Conservation (phyloP, 1,140 invertebrate species). For the Diachasmimorpha longicaudata region DNA sequence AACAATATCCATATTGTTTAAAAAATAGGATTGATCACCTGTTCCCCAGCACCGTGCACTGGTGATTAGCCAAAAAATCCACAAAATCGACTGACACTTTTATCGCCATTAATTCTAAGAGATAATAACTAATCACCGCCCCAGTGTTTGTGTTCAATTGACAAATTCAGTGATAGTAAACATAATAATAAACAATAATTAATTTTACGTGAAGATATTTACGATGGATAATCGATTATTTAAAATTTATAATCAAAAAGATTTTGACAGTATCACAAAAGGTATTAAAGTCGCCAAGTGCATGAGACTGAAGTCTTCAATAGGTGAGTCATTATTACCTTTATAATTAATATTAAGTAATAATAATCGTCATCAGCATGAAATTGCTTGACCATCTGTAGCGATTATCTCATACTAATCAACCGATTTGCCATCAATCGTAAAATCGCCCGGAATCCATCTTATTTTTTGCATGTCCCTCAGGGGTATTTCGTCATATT, state of each 20-base stretch:
- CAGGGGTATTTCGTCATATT: no score
- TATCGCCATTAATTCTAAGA: no score
- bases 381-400: not conserved
- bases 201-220: not conserved
- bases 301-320: conserved; percentile 65
- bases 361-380: not conserved
- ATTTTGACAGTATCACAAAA: conserved; percentile 63
- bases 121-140: not conserved
- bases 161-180: no score
- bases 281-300: conserved; percentile 68
- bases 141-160: no score
- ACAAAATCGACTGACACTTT: not conserved
- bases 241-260: conserved; percentile 65
- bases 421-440: not conserved
- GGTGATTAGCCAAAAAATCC: not conserved
- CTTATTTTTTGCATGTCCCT: no score
- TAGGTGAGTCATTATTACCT: conserved; percentile 39
- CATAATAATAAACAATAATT: not conserved
- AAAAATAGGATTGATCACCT: not conserved
- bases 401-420: not conserved
- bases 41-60: not conserved
- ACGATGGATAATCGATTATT: conserved; percentile 55
- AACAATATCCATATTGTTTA: not conserved
- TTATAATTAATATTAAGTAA: conserved; percentile 11
- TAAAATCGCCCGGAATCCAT: no score